These are phyloP conservation scores for Planiliza haematocheilus DNA, from an alignment of 2,113 vertebrate genomes.

Conservation along the genomic window DNA sequence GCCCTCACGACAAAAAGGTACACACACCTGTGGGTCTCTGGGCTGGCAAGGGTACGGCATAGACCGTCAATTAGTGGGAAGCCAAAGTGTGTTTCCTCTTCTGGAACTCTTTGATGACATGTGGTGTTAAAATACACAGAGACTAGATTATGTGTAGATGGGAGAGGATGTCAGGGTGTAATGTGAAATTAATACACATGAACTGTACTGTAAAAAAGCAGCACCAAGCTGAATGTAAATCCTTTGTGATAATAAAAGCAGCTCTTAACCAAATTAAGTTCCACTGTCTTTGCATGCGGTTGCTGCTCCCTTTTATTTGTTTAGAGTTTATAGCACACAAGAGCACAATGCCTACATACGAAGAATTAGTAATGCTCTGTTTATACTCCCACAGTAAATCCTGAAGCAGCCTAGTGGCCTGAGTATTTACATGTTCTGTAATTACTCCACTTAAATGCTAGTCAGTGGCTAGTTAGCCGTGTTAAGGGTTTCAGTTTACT, in stretches of 20 bases:
- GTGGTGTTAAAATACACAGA: constrained; percentile 39
- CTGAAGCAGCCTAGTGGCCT: no score
- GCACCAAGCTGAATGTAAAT: no score
- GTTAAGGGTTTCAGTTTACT: no score
- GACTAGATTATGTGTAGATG: constrained; percentile 14
- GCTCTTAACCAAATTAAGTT: constrained; percentile 4
- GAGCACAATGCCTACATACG: no score
- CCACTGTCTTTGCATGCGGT: constrained; percentile 7
- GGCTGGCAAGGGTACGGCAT: constrained; percentile 4
- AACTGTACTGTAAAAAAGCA: no score
- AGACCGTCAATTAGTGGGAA: constrained; percentile 44
- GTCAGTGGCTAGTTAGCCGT: no score
- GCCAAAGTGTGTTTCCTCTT: constrained; percentile 36
- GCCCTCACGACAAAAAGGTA: constrained; percentile 29
- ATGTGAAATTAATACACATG: no score
- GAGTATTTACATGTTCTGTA: no score
- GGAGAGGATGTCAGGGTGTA: constrained; percentile 14
- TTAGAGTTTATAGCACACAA: no score
- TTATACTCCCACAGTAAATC: no score
- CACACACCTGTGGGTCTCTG: constrained; percentile 13
- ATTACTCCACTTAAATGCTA: no score
- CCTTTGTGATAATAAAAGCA: constrained; percentile 6
- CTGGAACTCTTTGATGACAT: constrained; percentile 51
- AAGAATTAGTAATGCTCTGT: no score
- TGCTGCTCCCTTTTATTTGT: neutral